Percentiles rank a stretch among this genome's conserved stretches.
These are phyloP conservation scores for Galerucella pusilla DNA, from an alignment of 2,888 invertebrate genomes.

Conservation along the genomic window DNA sequence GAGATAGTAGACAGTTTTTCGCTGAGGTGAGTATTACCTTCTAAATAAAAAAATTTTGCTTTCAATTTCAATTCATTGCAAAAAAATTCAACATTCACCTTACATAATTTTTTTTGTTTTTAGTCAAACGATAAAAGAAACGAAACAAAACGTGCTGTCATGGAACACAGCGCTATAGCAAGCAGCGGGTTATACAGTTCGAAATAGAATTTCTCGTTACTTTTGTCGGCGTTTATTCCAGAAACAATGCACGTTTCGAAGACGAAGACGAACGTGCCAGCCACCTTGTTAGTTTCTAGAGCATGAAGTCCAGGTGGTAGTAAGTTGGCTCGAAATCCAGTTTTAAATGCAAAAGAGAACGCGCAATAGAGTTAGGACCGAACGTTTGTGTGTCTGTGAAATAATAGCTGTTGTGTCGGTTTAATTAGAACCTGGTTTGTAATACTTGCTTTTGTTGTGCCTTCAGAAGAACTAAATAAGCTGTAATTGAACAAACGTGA, in stretches of 20 bases:
- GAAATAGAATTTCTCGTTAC: constrained; percentile 38
- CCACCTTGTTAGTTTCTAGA: constrained; percentile 39
- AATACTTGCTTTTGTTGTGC: constrained; percentile 24
- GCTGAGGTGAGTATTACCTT: no score
- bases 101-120: not conserved
- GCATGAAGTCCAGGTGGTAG: constrained; percentile 37
- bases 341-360: constrained; percentile 23
- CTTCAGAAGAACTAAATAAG: not conserved
- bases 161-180: constrained; percentile 31
- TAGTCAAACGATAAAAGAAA: not conserved
- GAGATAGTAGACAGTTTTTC: no score
- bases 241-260: constrained; percentile 45
- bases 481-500: not conserved
- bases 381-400: constrained; percentile 13
- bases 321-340: constrained; percentile 16
- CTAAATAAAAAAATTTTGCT: no score
- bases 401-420: not conserved
- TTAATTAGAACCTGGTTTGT: constrained; percentile 36
- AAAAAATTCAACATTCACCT: not conserved
- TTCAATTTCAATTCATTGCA: no score
- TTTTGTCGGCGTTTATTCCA: constrained; percentile 38
- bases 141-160: constrained; percentile 3
- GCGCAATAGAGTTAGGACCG: constrained; percentile 12
- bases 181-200: constrained; percentile 39
- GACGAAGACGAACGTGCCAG: constrained; percentile 39